phyloP scores from a whole-genome alignment of 2,888 invertebrate genomes.

The Synanthedon myopaeformis region DNA sequence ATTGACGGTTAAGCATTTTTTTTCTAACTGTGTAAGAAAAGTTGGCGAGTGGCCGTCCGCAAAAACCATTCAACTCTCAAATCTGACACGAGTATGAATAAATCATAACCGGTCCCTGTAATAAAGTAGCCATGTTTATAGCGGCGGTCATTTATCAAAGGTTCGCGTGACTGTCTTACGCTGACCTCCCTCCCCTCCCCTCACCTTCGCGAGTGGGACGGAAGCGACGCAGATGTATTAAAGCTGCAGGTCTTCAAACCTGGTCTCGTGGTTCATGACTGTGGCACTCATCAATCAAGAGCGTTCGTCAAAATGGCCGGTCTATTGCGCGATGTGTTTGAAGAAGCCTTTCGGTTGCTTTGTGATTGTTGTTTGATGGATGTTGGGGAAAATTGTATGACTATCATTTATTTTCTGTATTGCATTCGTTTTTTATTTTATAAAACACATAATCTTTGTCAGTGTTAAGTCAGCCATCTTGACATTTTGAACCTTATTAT shows the following conservation, averaged over 20 bases:
- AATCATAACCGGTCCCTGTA: constrained; percentile 61
- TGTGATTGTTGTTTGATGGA: constrained; percentile 40
- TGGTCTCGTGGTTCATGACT: constrained; percentile 29
- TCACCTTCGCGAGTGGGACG: constrained; percentile 1
- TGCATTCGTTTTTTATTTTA: not conserved
- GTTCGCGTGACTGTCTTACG: constrained; percentile 30
- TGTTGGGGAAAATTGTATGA: constrained; percentile 12
- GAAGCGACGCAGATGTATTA: not conserved
- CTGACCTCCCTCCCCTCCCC: constrained; percentile 20
- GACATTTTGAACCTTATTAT: no score
- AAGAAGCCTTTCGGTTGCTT: constrained; percentile 33
- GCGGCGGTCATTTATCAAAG: constrained; percentile 59
- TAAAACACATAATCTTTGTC: no score
- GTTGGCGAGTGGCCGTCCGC: not conserved
- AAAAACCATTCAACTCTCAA: constrained; percentile 23
- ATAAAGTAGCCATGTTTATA: constrained; percentile 67
- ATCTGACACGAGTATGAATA: constrained; percentile 62
- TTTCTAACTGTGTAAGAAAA: no score
- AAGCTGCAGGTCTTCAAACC: not conserved
- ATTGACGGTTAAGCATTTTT: no score
- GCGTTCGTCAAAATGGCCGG: constrained; percentile 37
- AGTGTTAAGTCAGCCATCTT: no score
- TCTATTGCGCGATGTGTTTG: constrained; percentile 53
- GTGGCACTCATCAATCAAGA: constrained; percentile 49
- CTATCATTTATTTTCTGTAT: constrained; percentile 1